Conservation (phyloP, 2,797 vertebrate genomes). For the Crotalus adamanteus region DNA sequence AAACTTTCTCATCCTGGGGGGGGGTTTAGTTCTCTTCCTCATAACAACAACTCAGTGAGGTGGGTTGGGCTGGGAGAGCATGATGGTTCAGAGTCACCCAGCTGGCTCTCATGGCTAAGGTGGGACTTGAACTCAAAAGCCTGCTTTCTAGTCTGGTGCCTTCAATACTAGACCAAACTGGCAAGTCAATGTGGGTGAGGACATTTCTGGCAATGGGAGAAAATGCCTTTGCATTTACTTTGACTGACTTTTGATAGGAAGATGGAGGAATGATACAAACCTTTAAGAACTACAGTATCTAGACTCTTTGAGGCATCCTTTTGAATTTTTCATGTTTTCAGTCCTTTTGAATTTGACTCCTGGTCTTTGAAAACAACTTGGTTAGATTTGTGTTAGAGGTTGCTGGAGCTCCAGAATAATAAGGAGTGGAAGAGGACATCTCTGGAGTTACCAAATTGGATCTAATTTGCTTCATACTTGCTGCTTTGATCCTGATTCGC, state of each 20-base stretch:
- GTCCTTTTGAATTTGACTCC: neutral
- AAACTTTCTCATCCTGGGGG: no score
- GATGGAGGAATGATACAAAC: neutral
- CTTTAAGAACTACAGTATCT: no score
- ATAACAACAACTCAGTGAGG: no score
- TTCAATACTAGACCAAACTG: no score
- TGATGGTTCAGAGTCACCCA: no score
- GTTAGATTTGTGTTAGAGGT: neutral
- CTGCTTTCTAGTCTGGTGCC: no score
- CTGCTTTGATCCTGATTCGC: neutral
- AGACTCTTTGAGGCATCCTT: neutral
- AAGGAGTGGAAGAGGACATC: neutral
- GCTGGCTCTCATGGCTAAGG: no score
- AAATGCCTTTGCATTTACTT: neutral
- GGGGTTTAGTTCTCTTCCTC: neutral
- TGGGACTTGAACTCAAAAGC: no score
- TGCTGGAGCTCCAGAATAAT: neutral
- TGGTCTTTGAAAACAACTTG: neutral
- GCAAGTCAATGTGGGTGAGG: neutral
- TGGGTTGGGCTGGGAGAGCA: no score
- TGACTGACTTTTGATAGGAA: neutral
- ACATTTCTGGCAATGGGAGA: neutral
- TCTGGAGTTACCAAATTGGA: neutral
- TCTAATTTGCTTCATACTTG: neutral
- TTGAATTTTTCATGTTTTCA: neutral